A percentile compares a stretch with the other conserved stretches of the same genome.
These are phyloP conservation scores for Hafferia zeledoni DNA, from an alignment of 2,797 vertebrate genomes.

Conservation along the genomic window DNA sequence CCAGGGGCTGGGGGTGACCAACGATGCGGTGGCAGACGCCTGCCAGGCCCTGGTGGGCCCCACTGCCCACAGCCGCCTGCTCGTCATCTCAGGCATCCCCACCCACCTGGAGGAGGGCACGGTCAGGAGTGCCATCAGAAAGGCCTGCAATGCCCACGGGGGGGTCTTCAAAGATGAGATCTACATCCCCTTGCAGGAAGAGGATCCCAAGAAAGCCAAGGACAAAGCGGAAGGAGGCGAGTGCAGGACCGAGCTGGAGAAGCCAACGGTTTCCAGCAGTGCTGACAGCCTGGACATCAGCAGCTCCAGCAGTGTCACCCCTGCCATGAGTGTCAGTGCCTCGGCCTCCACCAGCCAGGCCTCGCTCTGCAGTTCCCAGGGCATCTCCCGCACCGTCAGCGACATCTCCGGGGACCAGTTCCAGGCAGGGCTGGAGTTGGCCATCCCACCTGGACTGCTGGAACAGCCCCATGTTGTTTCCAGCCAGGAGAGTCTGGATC, in stretches of 20 bases:
- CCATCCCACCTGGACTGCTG: slow-evolving; percentile 78
- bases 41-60: slow-evolving; percentile 94
- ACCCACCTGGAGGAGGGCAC: slow-evolving; percentile 92
- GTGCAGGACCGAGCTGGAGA: slow-evolving; percentile 82
- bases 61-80: slow-evolving; percentile 91
- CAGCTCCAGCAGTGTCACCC: slow-evolving; percentile 92
- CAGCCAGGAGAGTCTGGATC: slow-evolving; percentile 96
- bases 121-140: slow-evolving; percentile 91
- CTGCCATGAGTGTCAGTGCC: slow-evolving; percentile 90
- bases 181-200: slow-evolving; percentile 94
- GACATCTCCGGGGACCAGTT: slow-evolving; percentile 91
- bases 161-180: slow-evolving; percentile 97
- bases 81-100: slow-evolving; percentile 96
- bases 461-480: slow-evolving; percentile 90
- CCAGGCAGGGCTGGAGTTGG: slow-evolving; percentile 77
- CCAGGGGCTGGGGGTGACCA: slow-evolving; percentile 92
- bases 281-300: slow-evolving; percentile 88
- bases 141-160: slow-evolving; percentile 94
- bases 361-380: slow-evolving; percentile 94
- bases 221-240: slow-evolving; percentile 81
- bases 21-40: slow-evolving; percentile 92
- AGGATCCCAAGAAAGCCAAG: slow-evolving; percentile 87
- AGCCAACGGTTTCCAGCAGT: slow-evolving; percentile 71
- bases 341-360: slow-evolving; percentile 95
- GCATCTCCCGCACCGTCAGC: slow-evolving; percentile 87